Evolutionary conservation across 2,113 vertebrate genomes (phyloP).

Genomic region (Myrmecobius fasciatus): DNA sequence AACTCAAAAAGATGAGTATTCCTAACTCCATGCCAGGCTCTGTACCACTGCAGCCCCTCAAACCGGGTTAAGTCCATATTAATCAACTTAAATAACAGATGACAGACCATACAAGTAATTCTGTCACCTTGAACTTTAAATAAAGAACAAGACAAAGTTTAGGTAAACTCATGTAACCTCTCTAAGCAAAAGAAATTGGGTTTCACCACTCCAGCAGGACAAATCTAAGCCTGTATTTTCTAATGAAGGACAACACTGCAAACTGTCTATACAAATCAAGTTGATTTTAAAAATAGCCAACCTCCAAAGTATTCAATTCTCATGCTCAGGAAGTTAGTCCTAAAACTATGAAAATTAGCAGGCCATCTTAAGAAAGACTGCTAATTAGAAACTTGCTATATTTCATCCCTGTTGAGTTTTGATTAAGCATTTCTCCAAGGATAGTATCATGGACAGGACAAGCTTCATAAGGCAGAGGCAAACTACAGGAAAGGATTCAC

Average conservation of each 20-base stretch:
- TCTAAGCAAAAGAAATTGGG: not conserved
- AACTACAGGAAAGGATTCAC: not conserved
- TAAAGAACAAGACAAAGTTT: not conserved
- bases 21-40: not conserved
- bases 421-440: not conserved
- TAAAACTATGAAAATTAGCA: not conserved
- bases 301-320: not conserved
- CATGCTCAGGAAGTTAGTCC: not conserved
- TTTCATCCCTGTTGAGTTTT: not conserved
- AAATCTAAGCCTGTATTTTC: not conserved
- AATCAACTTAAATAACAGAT: not conserved
- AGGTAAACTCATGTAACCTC: not conserved
- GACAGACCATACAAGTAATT: not conserved
- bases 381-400: not conserved
- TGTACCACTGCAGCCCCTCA: not conserved
- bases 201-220: not conserved
- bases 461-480: not conserved
- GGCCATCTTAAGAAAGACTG: not conserved
- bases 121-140: not conserved
- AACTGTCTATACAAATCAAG: not conserved
- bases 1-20: not conserved
- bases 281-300: not conserved
- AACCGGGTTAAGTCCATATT: not conserved
- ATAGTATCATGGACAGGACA: not conserved
- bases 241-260: not conserved